These are phyloP conservation scores for Apis laboriosa DNA, from an alignment of 1,140 invertebrate species.

Conservation along the genomic window DNA sequence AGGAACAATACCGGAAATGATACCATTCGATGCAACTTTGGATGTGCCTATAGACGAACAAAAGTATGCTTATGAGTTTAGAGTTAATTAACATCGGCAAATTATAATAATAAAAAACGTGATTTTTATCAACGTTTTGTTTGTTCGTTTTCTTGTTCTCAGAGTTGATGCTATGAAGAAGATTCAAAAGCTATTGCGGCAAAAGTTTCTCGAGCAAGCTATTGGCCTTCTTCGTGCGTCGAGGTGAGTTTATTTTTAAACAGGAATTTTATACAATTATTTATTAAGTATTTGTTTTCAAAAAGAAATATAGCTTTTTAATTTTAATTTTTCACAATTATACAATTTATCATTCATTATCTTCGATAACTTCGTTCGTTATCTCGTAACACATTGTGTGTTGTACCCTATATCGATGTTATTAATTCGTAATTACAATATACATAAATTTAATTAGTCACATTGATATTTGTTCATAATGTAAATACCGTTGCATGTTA, in stretches of 20 bases:
- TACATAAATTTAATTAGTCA: not conserved
- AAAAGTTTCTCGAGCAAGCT: conserved; percentile 87
- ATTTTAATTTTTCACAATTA: too few relatives aligned
- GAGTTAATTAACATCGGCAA: not conserved
- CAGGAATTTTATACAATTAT: conserved; percentile 4
- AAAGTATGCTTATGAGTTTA: conserved; percentile 84
- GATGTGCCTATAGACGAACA: conserved; percentile 93
- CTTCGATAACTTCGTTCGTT: too few relatives aligned
- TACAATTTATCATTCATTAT: too few relatives aligned
- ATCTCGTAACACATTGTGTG: not conserved
- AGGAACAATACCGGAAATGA: conserved; percentile 82
- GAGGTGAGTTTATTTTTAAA: conserved; percentile 83
- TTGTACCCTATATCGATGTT: not conserved
- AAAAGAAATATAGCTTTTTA: too few relatives aligned
- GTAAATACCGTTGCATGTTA: not conserved
- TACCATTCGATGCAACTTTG: conserved; percentile 93
- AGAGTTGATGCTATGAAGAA: conserved; percentile 93
- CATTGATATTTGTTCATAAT: conserved; percentile 4
- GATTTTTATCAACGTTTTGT: not conserved
- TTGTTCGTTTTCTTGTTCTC: conserved; percentile 68
- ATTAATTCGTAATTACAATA: not conserved
- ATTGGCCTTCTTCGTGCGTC: conserved; percentile 91
- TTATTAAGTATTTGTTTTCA: not conserved
- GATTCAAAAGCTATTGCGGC: conserved; percentile 89
- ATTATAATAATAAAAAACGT: not conserved